Percentiles rank a stretch among this genome's conserved stretches.
These are phyloP conservation scores for Rhamphomyia laevipes DNA, from an alignment of 2,888 invertebrate species.

Conservation along the genomic window DNA sequence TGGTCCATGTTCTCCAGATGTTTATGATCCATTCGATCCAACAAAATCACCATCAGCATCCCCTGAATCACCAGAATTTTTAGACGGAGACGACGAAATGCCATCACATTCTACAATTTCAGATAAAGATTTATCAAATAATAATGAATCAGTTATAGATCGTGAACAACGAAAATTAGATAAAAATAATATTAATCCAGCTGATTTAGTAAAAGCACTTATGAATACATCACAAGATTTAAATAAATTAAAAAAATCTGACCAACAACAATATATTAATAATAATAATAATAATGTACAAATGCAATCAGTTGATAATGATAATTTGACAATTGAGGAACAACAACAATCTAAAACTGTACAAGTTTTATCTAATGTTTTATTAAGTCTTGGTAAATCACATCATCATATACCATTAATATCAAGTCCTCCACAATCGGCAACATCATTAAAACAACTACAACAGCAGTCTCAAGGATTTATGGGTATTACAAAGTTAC, in stretches of 20 bases:
- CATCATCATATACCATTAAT: slow-evolving; percentile 29
- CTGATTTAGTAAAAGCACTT: slow-evolving; percentile 47
- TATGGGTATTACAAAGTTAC: slow-evolving; percentile 17
- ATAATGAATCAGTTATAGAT: slow-evolving; percentile 15
- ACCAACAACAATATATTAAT: too few species aligned
- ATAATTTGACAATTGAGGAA: slow-evolving; percentile 12
- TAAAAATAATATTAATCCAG: slow-evolving; percentile 36
- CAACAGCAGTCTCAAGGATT: slow-evolving; percentile 26
- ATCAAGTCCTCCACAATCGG: slow-evolving; percentile 31
- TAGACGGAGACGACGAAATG: slow-evolving; percentile 13
- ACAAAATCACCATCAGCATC: slow-evolving; percentile 54
- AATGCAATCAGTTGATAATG: slow-evolving; percentile 17
- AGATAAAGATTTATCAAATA: slow-evolving; percentile 10
- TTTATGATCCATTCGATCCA: slow-evolving; percentile 85
- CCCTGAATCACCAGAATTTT: slow-evolving; percentile 32
- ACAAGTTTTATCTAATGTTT: slow-evolving; percentile 30
- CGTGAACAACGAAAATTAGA: slow-evolving; percentile 4
- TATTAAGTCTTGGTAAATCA: slow-evolving; percentile 17
- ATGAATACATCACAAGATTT: slow-evolving; percentile 34
- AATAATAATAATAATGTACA: background rate
- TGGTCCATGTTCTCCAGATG: slow-evolving; percentile 63
- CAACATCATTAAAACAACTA: slow-evolving; percentile 19
- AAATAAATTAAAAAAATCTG: too few species aligned
- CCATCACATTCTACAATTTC: slow-evolving; percentile 13
- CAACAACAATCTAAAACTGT: slow-evolving; percentile 23